Evolutionary conservation across 2,113 vertebrate species (phyloP), one percentile per base, ranked within the genome.

Genomic region (Hippocampus mohnikei): DNA sequence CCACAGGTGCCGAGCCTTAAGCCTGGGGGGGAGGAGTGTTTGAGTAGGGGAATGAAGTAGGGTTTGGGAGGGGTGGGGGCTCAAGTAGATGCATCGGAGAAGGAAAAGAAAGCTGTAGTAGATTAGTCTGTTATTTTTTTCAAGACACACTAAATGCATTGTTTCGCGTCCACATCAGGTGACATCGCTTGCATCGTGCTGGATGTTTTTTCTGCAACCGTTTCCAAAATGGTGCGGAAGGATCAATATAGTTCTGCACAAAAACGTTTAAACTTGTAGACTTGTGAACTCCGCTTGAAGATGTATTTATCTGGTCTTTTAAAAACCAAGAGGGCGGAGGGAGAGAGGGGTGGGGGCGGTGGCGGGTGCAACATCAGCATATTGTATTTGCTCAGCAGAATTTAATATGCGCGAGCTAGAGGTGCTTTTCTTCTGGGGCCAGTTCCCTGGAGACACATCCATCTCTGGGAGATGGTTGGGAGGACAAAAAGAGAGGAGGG

Each of bases 381-480:
- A 87, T 89, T 91, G 84, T 89, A 90, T 92, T 92, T 91, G 91
- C 89, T 89, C 89, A 91, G 90, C 91, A 92, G 87, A 92, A 92
- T 92, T 90, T 90, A 91, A 90, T 92, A 90, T 90, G 88, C 88
- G 83, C 46, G 62, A 86, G 83, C 81, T 87, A 74, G 87, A 86
- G 86, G 88, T 89, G 87, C 88, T 91, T 90, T 89, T 90, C 86
- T 90, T 88, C 79, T 80, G 81, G 71, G 81, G 81, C 82, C 81
- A 83, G 88, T 83, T 87, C 92, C 88, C 91, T 82, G 75, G 90
- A 91, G 91, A 90, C 88, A 87, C 89, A 92, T 92, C 89, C 90
- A 91, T 92, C 91, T 92, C 87, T 78, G 74, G 76, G 87, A 87
- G 84, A 88, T 87, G 88, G 85, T 77, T 70, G 82, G 84, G 89